phyloP scores from a whole-genome alignment of 2,888 invertebrate genomes.

The Nysson spinosus region DNA sequence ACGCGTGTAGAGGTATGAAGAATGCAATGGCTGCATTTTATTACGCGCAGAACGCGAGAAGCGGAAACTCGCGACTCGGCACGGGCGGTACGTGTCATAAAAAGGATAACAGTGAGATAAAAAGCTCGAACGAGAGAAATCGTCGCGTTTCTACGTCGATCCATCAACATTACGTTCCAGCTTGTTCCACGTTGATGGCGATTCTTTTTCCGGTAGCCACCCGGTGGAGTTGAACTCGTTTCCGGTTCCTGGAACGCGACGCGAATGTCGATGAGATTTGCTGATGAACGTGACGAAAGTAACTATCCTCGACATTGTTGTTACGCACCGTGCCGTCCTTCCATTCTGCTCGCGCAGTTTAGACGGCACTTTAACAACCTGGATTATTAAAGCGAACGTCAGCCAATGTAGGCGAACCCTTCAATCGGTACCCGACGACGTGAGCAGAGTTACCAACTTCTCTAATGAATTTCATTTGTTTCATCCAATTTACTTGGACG shows the following conservation, averaged over 20 bases:
- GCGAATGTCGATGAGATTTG: conserved; percentile 47
- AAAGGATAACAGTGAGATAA: conserved; percentile 21
- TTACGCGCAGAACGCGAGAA: conserved; percentile 18
- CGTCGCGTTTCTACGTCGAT: conserved; percentile 34
- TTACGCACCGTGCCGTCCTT: conserved; percentile 6
- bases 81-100: conserved; percentile 14
- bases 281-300: conserved; percentile 11
- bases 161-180: conserved; percentile 30
- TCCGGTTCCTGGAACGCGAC: conserved; percentile 33
- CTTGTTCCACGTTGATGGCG: too few species aligned
- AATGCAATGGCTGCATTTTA: conserved; percentile 22
- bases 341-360: neutral
- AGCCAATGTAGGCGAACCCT: too few species aligned
- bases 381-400: conserved; percentile 40
- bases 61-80: conserved; percentile 7
- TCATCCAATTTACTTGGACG: too few species aligned
- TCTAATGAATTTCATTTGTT: too few species aligned
- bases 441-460: too few species aligned
- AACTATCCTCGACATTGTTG: conserved; percentile 17
- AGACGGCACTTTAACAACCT: conserved; percentile 32
- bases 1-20: neutral
- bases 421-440: too few species aligned
- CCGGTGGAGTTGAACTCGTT: conserved; percentile 30
- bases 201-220: too few species aligned
- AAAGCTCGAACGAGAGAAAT: conserved; percentile 36